Percentiles rank a stretch among this genome's conserved stretches.
Conservation (phyloP, 1,140 invertebrate genomes). For the Acromyrmex echinatior region DNA sequence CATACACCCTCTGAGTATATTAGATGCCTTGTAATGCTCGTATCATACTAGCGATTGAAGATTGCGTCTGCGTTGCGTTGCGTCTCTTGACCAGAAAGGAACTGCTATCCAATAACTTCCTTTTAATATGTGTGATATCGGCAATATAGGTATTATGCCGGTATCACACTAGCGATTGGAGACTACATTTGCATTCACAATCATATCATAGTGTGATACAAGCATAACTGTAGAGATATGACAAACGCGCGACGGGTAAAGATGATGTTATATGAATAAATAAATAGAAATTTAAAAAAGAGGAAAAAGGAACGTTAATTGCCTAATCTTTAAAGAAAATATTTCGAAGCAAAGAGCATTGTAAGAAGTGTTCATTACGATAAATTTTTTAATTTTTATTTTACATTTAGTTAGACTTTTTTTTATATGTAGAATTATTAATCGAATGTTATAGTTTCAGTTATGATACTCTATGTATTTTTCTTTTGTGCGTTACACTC, state of each 20-base stretch:
- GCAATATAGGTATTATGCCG: too few species aligned
- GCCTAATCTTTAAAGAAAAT: too few species aligned
- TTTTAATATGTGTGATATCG: too few species aligned
- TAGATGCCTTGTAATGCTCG: neutral
- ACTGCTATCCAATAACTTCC: too few species aligned
- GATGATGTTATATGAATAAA: neutral
- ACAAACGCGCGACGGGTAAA: too few species aligned
- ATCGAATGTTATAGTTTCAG: neutral
- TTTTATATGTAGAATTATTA: neutral
- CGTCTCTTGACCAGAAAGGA: too few species aligned
- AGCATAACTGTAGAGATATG: too few species aligned
- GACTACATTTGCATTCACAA: too few species aligned
- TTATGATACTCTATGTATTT: slow-evolving; percentile 14
- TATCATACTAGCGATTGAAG: too few species aligned
- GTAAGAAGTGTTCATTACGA: neutral
- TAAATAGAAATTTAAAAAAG: slow-evolving; percentile 1
- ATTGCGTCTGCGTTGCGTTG: too few species aligned
- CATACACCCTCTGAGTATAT: neutral
- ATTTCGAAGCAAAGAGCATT: neutral
- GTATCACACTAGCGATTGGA: too few species aligned
- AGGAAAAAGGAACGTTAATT: neutral
- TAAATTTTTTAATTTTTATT: neutral
- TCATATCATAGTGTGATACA: too few species aligned
- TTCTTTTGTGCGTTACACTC: neutral
- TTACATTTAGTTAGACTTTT: neutral